Evolutionary conservation across 2,888 invertebrate species (phyloP), one percentile per base, ranked within the genome.

Genomic region (Drosophila basisetae): DNA sequence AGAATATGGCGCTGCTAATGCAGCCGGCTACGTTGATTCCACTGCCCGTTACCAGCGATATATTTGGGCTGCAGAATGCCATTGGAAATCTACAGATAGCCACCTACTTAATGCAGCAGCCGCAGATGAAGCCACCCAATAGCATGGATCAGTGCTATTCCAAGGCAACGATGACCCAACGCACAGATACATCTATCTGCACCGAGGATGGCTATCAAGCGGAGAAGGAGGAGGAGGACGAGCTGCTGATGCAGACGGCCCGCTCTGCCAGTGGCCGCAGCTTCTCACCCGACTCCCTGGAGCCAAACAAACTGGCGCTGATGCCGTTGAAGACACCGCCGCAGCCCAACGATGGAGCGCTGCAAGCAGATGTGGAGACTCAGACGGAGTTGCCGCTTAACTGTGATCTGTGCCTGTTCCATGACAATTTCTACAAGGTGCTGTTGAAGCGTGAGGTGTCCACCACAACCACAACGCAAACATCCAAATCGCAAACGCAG

Each of bases 1-100:
- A 92, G 49, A 91, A 84, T 63, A 53, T 91, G 41, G 80, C 89
- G 2, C 68, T 91, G 7, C 70, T 93, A 92, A 83, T 95, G 82
- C 93, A 93, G 52, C 93, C 93, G 11, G 92, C 93, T 4, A 93
- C 93, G 2, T 70, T 93, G 1, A 92, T 93, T 49, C 94, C 94
- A 43, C 72, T 93, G 71, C 93, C 93, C 0, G 92, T 93, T 5
- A 93, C 93, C 30, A 91, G 81, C 2, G 93, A 93, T 56, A 91
- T 93, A 16, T 92, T 93, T 62, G 93, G 93, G 0, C 79, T 93
- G 0, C 93, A 93, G 61, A 93, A 91, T 61, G 91, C 92, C 47
- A 92, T 93, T 31, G 93, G 93, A 0, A 94, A 93, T 76, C 81
- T 94, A 3, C 93, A 93, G 76, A 91, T 93, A 10, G 93, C 94